Evolutionary conservation across 1,140 invertebrate genomes (phyloP), one percentile per base, ranked within the genome.

Genomic region (Diploscapter pachys): DNA sequence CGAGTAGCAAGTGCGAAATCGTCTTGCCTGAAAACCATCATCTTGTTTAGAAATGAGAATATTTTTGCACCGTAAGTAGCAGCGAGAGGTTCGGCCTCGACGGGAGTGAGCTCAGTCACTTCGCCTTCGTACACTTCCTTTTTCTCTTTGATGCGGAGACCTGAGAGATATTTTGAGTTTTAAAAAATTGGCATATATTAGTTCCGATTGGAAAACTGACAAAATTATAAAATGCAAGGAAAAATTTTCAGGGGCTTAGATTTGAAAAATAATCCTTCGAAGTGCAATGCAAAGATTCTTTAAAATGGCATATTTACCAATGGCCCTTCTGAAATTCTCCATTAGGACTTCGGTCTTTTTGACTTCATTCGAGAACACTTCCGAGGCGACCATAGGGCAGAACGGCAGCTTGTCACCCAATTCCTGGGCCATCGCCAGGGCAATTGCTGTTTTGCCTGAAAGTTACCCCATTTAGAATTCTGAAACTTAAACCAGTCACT

Each of bases 51-150:
- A 31, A 0, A 31, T 31, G 31, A 31, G 31, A 31, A 31, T 31
- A 31, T 31, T 31, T 31, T 31, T 31, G 31, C 31, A 68, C 66
- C 66, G 56, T 68, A 68, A 52, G 52, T 55, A 6, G 93, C 93
- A 89, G 95, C 91, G 53, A 95, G 93, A 88, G 94, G 97, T 86
- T 99, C 96, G 55, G 94, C 96, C 88, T 99, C 96, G 4, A 94
- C 91, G 4, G 97, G 97, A 55, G 94, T 95, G 3, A 99, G 88
- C 87, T 99, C 96, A 5, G 93, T 97, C 0, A 99, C 95, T 89
- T 99, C 97, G n/a, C 97, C 97, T 88, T 99, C 96, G 87, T 97
- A 99, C 0, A 99, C 96, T 88, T 99, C 96, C 87, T 99, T 99
- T 0, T 93, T 96, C 88, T 99, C 97, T 79, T 89, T 90, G 63